Evolutionary conservation across 2,797 vertebrate genomes (phyloP).

Genomic region (Peromyscus melanophrys): DNA sequence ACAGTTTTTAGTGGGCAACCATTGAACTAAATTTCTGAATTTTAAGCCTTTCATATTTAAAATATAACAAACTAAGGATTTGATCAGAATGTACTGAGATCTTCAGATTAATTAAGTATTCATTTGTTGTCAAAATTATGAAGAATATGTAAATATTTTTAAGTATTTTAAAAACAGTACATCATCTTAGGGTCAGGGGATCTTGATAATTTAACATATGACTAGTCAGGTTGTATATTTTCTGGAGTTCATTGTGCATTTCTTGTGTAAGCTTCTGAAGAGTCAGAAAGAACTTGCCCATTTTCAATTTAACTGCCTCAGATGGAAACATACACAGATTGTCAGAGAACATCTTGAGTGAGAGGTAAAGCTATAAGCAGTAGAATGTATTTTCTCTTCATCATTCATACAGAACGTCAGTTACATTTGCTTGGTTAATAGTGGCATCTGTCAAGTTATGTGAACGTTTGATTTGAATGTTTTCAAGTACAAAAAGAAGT

Average conservation of each 20-base stretch:
- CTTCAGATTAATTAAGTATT: slow-evolving; percentile 33
- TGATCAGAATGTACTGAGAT: slow-evolving; percentile 2
- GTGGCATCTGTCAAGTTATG: not conserved
- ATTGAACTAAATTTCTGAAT: slow-evolving; percentile 21
- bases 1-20: slow-evolving; percentile 25
- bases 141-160: not conserved
- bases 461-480: slow-evolving; percentile 39
- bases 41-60: not conserved
- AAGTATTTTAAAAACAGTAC: not conserved
- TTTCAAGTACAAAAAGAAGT: slow-evolving; percentile 1
- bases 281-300: not conserved
- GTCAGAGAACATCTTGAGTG: not conserved
- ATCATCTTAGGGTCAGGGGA: not conserved
- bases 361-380: not conserved
- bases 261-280: slow-evolving; percentile 22
- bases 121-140: slow-evolving; percentile 14
- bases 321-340: not conserved
- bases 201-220: slow-evolving; percentile 20
- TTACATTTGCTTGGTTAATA: slow-evolving; percentile 75
- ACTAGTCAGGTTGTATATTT: not conserved
- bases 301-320: slow-evolving; percentile 13
- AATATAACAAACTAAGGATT: slow-evolving; percentile 20
- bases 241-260: slow-evolving; percentile 2
- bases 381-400: slow-evolving; percentile 30
- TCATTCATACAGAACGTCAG: slow-evolving; percentile 68